Evolutionary conservation across 2,797 vertebrate genomes (phyloP).

Genomic region (Tarsius wallacei): DNA sequence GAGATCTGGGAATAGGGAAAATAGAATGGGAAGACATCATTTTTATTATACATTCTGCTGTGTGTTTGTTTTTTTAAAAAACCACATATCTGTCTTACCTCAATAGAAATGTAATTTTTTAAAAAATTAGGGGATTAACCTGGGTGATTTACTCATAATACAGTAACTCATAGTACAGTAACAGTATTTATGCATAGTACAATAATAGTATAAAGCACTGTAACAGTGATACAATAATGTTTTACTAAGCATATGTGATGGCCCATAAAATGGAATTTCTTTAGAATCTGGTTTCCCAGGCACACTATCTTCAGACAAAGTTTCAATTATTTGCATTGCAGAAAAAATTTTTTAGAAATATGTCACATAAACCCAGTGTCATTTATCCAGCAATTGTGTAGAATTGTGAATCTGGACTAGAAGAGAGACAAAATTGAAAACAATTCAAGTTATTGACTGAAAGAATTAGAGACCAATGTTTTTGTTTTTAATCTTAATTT

Average conservation of each 20-base stretch:
- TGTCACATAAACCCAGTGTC: neutral
- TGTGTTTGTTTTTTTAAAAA: neutral
- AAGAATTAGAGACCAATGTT: neutral
- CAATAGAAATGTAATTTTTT: neutral
- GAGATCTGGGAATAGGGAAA: neutral
- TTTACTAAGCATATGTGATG: neutral
- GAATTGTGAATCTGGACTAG: neutral
- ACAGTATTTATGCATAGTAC: neutral
- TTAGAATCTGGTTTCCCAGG: neutral
- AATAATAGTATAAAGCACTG: neutral
- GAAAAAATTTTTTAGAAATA: neutral
- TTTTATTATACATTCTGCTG: conserved; percentile 5
- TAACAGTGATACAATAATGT: neutral
- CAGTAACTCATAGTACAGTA: neutral
- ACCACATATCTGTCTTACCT: neutral
- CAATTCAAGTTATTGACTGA: neutral
- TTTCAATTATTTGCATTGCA: neutral
- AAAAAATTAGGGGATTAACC: neutral
- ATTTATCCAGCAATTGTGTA: neutral
- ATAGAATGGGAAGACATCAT: neutral
- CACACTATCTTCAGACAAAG: neutral
- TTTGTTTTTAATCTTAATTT: neutral
- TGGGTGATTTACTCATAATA: neutral
- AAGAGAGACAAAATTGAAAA: conserved; percentile 25
- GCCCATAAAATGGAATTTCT: neutral